Percentiles rank a stretch among this genome's conserved stretches.
Evolutionary conservation across 1,140 invertebrate species (phyloP).

Genomic region (Leptestheria dahalacensis): DNA sequence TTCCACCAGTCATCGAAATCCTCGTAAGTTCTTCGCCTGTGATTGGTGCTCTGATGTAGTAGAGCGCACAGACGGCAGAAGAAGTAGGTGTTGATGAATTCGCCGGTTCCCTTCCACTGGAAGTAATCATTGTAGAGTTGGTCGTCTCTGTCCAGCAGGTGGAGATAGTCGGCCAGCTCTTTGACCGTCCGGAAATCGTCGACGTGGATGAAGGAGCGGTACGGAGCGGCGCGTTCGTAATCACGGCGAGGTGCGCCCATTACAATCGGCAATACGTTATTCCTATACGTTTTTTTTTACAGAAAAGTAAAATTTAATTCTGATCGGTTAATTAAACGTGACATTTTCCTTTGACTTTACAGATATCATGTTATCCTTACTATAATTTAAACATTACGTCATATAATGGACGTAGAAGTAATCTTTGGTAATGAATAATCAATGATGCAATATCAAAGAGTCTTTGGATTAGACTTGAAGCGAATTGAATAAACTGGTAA

Average conservation of each 20-base stretch:
- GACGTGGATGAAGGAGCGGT: slow-evolving; percentile 80
- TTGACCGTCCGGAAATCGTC: slow-evolving; percentile 79
- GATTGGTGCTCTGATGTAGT: slow-evolving; percentile 48
- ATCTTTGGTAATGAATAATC: too few relatives aligned
- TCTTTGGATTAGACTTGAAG: too few relatives aligned
- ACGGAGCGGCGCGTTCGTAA: slow-evolving; percentile 70
- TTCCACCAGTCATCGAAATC: slow-evolving; percentile 31
- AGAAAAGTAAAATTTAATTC: too few relatives aligned
- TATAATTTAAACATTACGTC: too few relatives aligned
- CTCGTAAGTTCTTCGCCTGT: slow-evolving; percentile 33
- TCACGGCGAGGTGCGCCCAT: slow-evolving; percentile 87
- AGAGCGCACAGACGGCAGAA: slow-evolving; percentile 88
- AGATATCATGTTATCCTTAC: too few relatives aligned
- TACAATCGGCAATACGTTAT: slow-evolving; percentile 78
- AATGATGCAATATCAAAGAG: too few relatives aligned
- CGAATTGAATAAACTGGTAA: too few relatives aligned
- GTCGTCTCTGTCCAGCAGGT: slow-evolving; percentile 65
- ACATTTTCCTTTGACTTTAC: too few relatives aligned
- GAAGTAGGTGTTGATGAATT: slow-evolving; percentile 88
- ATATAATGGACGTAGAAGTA: too few relatives aligned
- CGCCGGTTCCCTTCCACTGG: slow-evolving; percentile 73
- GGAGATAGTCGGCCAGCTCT: slow-evolving; percentile 71
- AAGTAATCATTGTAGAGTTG: slow-evolving; percentile 85
- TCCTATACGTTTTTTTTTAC: too few relatives aligned
- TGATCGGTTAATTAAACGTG: too few relatives aligned